phyloP scores from a whole-genome alignment of 2,888 invertebrate genomes.

The Epinotia ramella region DNA sequence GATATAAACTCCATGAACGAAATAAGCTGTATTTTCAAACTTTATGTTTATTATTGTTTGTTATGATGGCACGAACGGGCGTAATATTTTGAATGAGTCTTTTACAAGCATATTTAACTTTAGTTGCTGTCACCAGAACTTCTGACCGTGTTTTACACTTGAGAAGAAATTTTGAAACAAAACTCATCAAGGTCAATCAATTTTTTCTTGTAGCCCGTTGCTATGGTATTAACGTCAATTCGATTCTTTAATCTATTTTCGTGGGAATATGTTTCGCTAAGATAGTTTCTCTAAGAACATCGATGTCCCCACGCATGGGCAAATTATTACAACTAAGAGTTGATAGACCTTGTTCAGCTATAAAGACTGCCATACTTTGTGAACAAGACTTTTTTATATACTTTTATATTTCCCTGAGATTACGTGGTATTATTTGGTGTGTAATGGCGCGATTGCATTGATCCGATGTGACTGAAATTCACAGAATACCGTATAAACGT shows the following conservation, averaged over 20 bases:
- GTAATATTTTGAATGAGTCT: no score
- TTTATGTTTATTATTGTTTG: no score
- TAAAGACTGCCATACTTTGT: conserved; percentile 25
- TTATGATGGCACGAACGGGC: no score
- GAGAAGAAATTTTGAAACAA: not conserved
- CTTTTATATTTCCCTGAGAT: conserved; percentile 2
- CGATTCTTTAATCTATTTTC: not conserved
- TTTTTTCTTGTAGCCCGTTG: not conserved
- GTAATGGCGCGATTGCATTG: not conserved
- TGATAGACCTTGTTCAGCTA: not conserved
- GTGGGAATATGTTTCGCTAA: no score
- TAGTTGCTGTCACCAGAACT: not conserved
- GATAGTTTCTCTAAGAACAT: not conserved
- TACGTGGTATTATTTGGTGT: not conserved
- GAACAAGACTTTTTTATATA: conserved; percentile 24
- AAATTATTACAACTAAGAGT: not conserved
- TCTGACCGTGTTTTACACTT: not conserved
- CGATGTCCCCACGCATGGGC: no score
- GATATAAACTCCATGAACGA: no score
- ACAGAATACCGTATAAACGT: not conserved
- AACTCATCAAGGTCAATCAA: not conserved
- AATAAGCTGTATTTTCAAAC: no score
- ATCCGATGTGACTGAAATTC: not conserved
- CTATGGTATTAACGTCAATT: not conserved
- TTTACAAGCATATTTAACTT: not conserved